These are phyloP conservation scores for Drosophila nannoptera DNA, from an alignment of 1,140 invertebrate species.

Conservation along the genomic window DNA sequence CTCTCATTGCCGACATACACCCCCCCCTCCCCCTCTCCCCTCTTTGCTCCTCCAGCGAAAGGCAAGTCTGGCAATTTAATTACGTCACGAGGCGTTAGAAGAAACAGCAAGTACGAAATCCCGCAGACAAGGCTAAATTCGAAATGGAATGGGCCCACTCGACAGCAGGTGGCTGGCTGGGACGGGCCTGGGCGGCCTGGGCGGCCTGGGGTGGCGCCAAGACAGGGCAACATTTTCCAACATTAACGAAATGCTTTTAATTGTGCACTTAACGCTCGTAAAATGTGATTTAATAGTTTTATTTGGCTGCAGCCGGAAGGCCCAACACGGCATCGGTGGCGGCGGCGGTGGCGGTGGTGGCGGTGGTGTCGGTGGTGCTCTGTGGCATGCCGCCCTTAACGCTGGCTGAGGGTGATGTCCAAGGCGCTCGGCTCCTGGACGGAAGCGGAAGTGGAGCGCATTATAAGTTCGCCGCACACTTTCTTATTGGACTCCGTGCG, in stretches of 20 bases:
- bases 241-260: slow-evolving; percentile 77
- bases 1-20: too few relatives aligned
- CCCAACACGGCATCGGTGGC: background rate
- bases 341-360: too few relatives aligned
- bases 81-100: slow-evolving; percentile 50
- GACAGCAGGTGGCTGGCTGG: background rate
- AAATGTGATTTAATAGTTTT: slow-evolving; percentile 77
- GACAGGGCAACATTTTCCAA: slow-evolving; percentile 64
- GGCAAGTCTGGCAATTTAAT: slow-evolving; percentile 60
- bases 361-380: too few relatives aligned
- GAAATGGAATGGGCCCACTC: slow-evolving; percentile 1
- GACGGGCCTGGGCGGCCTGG: background rate
- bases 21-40: too few relatives aligned
- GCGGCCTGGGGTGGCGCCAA: slow-evolving; percentile 17
- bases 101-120: background rate
- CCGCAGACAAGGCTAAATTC: slow-evolving; percentile 1
- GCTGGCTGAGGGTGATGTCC: slow-evolving; percentile 13
- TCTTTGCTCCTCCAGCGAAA: background rate
- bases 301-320: slow-evolving; percentile 8
- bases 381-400: background rate
- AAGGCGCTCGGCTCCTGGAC: slow-evolving; percentile 15
- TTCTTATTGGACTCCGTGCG: slow-evolving; percentile 54
- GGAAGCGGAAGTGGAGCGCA: slow-evolving; percentile 61
- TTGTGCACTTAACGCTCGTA: slow-evolving; percentile 77
- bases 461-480: slow-evolving; percentile 63